phyloP scores from a whole-genome alignment of 1,140 invertebrate genomes.

The Conus ventricosus region DNA sequence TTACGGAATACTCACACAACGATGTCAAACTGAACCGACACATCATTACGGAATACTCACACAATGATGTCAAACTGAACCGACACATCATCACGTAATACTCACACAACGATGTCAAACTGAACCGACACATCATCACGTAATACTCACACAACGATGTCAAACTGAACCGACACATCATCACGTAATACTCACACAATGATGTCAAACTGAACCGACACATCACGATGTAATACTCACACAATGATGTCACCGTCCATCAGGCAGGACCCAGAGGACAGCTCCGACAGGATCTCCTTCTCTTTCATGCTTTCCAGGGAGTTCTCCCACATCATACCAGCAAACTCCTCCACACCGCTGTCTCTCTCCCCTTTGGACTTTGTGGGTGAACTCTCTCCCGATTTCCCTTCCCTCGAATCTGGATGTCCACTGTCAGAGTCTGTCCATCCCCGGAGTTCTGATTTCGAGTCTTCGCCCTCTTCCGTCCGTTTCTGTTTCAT shows the following conservation, averaged over 20 bases:
- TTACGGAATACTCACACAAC: too few relatives aligned
- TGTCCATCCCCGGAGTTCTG: neutral
- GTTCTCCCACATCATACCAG: constrained; percentile 2
- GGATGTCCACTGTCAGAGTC: constrained; percentile 10
- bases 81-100: too few relatives aligned
- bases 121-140: too few relatives aligned
- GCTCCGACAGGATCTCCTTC: constrained; percentile 35
- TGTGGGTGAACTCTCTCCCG: neutral
- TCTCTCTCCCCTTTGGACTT: neutral
- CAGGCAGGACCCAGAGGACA: constrained; percentile 36
- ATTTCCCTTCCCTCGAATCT: neutral
- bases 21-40: too few relatives aligned
- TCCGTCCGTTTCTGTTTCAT: neutral
- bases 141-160: too few relatives aligned
- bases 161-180: too few relatives aligned
- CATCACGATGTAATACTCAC: constrained; percentile 36
- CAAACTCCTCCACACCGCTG: neutral
- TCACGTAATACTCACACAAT: too few relatives aligned
- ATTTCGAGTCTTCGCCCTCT: neutral
- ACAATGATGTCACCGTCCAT: constrained; percentile 46
- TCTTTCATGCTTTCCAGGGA: too few relatives aligned
- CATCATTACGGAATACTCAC: too few relatives aligned
- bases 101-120: too few relatives aligned
- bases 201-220: too few relatives aligned
- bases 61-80: too few relatives aligned